phyloP scores from a whole-genome alignment of 2,888 invertebrate genomes.

The Dascillus cervinus region DNA sequence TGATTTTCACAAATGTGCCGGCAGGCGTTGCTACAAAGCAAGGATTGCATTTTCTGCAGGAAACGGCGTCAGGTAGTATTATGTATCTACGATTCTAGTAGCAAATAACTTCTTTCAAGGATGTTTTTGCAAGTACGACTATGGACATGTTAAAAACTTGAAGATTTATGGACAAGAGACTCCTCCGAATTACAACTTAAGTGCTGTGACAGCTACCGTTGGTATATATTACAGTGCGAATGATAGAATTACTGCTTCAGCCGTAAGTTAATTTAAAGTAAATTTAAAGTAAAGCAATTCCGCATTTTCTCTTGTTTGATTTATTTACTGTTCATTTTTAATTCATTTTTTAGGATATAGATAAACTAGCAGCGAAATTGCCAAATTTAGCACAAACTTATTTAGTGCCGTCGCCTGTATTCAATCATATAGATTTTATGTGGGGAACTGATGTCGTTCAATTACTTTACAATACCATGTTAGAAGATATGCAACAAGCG shows the following conservation, averaged over 20 bases:
- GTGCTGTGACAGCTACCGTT: conserved; percentile 35
- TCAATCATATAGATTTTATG: conserved; percentile 14
- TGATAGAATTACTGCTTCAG: too few relatives aligned
- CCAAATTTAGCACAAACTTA: conserved; percentile 11
- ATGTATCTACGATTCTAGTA: too few relatives aligned
- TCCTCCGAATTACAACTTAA: conserved; percentile 38
- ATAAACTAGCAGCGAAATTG: conserved; percentile 8
- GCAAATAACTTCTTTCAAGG: too few relatives aligned
- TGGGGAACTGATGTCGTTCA: too few relatives aligned
- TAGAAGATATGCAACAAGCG: too few relatives aligned
- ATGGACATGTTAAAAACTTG: conserved; percentile 8
- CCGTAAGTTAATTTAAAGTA: too few relatives aligned
- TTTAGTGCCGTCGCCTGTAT: conserved; percentile 5
- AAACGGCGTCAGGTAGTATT: conserved; percentile 43
- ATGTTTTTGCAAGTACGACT: conserved; percentile 12
- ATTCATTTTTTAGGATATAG: conserved; percentile 12
- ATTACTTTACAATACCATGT: too few relatives aligned
- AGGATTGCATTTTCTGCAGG: conserved; percentile 65
- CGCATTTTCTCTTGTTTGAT: too few relatives aligned
- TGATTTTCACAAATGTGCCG: conserved; percentile 29
- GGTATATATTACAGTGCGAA: conserved; percentile 40
- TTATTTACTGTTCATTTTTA: too few relatives aligned
- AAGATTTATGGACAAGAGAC: conserved; percentile 23
- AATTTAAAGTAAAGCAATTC: too few relatives aligned
- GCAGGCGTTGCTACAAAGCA: conserved; percentile 52